phyloP scores from a whole-genome alignment of 2,113 vertebrate genomes.

The Grus americana region DNA sequence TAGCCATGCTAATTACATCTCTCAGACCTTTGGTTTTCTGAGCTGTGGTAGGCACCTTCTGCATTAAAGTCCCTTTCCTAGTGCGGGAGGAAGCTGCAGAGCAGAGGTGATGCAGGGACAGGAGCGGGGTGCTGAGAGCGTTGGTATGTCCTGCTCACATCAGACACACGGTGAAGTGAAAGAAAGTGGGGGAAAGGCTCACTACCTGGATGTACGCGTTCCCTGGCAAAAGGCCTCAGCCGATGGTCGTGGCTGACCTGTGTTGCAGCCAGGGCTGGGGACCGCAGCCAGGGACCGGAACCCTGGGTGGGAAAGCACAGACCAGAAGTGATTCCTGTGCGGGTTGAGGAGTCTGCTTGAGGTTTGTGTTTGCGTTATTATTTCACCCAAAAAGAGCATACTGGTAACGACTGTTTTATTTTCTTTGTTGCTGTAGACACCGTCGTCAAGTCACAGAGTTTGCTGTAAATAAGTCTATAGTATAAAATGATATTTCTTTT shows the following conservation, averaged over 20 bases:
- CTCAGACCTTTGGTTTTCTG: not conserved
- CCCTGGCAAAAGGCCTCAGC: not conserved
- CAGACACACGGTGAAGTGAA: not conserved
- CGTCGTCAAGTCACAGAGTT: not conserved
- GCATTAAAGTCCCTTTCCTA: not conserved
- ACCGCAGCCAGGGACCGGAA: not conserved
- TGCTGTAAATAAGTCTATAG: not conserved
- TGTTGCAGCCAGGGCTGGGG: not conserved
- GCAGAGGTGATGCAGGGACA: not conserved
- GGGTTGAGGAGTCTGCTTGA: not conserved
- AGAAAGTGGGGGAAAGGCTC: not conserved
- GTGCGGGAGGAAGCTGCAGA: not conserved
- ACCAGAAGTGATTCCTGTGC: not conserved
- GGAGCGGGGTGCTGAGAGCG: not conserved
- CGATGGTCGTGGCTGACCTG: fast-evolving
- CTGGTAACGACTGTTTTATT: not conserved
- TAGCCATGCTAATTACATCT: not conserved
- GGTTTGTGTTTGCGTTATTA: not conserved
- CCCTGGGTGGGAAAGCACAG: not conserved
- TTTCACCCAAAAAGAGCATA: not conserved
- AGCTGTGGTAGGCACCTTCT: not conserved
- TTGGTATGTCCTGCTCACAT: not conserved
- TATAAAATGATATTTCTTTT: not conserved
- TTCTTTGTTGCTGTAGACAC: conserved; percentile 27
- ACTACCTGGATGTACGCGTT: fast-evolving